Evolutionary conservation across 2,888 invertebrate genomes (phyloP), one percentile per base, ranked within the genome.

Genomic region (Nycteola revayana): DNA sequence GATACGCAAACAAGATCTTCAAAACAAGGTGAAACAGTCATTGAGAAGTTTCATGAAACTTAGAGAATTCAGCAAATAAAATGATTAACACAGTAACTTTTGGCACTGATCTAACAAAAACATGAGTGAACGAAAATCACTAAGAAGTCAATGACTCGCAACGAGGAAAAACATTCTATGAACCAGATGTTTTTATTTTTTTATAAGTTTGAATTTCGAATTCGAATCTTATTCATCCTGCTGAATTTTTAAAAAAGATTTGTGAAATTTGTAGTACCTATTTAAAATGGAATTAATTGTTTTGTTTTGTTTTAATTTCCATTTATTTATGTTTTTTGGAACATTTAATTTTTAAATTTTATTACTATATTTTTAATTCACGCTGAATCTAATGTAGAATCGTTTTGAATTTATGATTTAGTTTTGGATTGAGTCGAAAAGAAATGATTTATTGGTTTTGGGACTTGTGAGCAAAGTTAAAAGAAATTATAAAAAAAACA

Each of bases 41-140:
- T 60, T 57, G 53, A 60, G 41, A 47, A 46, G 31, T 37, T 52
- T 45, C 49, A 60, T 52, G 52, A 59, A 36, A 52, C 57, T 42
- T 49, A 3, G 52, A 46, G 42, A 51, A 45, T 46, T 44, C 43
- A 44, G 62, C 54, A 63, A 65, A 62, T 64, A 59, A 51, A 61
- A 71, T 65, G 62, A 68, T 71, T 61, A 65, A 56, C 51, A 42
- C 50, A 42, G 42, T 33, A 47, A 55, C 35, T 75, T 77, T 83
- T 83, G 83, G 84, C 83, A 78, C 69, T 58, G 43, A 54, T 29
- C 59, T 41, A 41, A 21, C 34, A 50, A 49, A n/a, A 49, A 49
- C 64, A 69, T 83, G 81, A 81, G 72, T 79, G 76, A 81, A 82
- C 80, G 79, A 49, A n/a, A 70, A 70, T 77, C 47, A 53, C 49